Evolutionary conservation across 2,113 vertebrate species (phyloP).

Genomic region (Monopterus albus): DNA sequence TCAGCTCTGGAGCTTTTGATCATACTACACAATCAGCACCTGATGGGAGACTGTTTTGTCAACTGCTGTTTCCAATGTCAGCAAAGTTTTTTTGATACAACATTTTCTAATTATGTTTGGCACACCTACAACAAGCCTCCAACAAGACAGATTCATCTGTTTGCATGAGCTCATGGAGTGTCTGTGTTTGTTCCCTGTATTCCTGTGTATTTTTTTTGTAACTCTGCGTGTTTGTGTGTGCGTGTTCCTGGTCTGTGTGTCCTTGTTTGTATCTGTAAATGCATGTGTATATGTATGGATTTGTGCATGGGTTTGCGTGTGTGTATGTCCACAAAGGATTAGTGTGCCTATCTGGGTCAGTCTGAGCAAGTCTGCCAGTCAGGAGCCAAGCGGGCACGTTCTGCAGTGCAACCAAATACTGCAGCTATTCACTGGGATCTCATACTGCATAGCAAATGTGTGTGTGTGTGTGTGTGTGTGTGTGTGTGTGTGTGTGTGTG

Average conservation of each 20-base stretch:
- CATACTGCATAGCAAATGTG: conserved; percentile 46
- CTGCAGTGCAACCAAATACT: conserved; percentile 60
- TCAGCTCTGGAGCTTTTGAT: background rate
- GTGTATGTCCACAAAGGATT: conserved; percentile 54
- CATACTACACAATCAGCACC: background rate
- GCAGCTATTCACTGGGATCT: conserved; percentile 44
- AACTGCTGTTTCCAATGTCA: background rate
- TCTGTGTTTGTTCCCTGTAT: background rate
- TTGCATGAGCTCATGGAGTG: background rate
- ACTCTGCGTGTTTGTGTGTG: background rate
- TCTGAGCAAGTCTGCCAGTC: conserved; percentile 46
- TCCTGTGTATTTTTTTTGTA: background rate
- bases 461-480: conserved; percentile 15
- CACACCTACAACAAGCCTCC: background rate
- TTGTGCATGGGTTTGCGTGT: background rate
- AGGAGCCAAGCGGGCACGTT: conserved; percentile 64
- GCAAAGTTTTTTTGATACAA: background rate
- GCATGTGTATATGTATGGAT: background rate
- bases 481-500: conserved; percentile 6
- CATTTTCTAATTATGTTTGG: background rate
- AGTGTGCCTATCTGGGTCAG: conserved; percentile 72
- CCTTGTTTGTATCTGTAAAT: background rate
- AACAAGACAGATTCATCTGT: background rate
- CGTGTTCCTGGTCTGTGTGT: background rate
- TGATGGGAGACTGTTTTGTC: background rate